Evolutionary conservation across 2,113 vertebrate species (phyloP).

Genomic region (Pangasianodon gigas): DNA sequence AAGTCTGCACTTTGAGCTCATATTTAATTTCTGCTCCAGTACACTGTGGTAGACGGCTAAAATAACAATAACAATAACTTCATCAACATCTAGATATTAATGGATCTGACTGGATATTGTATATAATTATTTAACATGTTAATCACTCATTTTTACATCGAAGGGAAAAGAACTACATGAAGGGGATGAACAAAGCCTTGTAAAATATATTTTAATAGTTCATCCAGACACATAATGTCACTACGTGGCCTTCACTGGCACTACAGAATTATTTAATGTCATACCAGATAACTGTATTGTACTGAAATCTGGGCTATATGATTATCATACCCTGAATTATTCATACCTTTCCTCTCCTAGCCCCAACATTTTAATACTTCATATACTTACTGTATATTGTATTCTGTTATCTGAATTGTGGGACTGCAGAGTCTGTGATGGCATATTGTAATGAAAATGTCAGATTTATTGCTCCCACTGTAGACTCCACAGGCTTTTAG

Average conservation of each 20-base stretch:
- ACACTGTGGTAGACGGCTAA: background rate
- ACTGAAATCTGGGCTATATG: background rate
- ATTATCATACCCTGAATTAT: conserved; percentile 1
- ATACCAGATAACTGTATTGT: background rate
- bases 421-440: background rate
- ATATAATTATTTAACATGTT: background rate
- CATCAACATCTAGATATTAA: background rate
- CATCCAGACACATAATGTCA: background rate
- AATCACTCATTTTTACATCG: background rate
- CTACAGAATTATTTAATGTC: background rate
- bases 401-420: conserved; percentile 6
- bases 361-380: background rate
- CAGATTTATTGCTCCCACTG: conserved; percentile 20
- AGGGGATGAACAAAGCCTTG: background rate
- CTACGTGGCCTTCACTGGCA: background rate
- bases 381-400: background rate
- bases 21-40: background rate
- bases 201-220: background rate
- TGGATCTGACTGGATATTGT: background rate
- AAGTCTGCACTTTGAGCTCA: background rate
- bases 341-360: background rate
- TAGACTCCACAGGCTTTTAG: background rate
- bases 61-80: background rate
- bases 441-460: conserved; percentile 32
- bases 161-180: background rate